Evolutionary conservation across 1,140 invertebrate species (phyloP).

Genomic region (Gryon sp.): DNA sequence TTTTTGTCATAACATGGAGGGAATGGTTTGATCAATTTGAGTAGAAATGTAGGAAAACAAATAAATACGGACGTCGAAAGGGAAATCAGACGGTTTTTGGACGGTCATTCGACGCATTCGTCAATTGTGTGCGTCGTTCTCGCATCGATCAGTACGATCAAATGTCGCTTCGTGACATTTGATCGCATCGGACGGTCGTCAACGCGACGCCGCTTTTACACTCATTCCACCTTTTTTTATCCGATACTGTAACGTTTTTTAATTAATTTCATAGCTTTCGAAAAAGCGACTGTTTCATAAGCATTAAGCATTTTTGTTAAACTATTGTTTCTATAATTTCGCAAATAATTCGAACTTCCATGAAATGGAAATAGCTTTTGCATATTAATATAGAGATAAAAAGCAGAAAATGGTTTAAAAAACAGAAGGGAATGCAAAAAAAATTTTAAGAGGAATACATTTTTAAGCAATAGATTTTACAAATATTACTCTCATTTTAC

Average conservation of each 20-base stretch:
- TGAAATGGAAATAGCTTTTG: slow-evolving; percentile 10
- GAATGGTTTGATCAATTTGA: slow-evolving; percentile 36
- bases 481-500: slow-evolving; percentile 56
- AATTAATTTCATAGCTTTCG: slow-evolving; percentile 53
- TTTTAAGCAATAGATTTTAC: slow-evolving; percentile 53
- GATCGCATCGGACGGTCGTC: slow-evolving; percentile 61
- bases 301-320: too few relatives aligned
- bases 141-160: slow-evolving; percentile 64
- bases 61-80: slow-evolving; percentile 54
- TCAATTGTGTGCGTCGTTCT: slow-evolving; percentile 49
- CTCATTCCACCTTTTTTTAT: slow-evolving; percentile 31
- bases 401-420: background rate
- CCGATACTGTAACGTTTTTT: slow-evolving; percentile 35
- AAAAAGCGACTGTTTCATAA: too few relatives aligned
- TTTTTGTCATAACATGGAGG: background rate
- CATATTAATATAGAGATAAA: background rate
- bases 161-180: slow-evolving; percentile 58
- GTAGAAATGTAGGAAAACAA: slow-evolving; percentile 36
- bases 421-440: background rate
- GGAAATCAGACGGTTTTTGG: slow-evolving; percentile 53
- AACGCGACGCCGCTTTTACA: slow-evolving; percentile 52
- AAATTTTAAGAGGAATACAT: slow-evolving; percentile 23
- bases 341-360: background rate
- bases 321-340: background rate
- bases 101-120: slow-evolving; percentile 37